Evolutionary conservation across 2,888 invertebrate genomes (phyloP), one percentile per base, ranked within the genome.

Genomic region (Machimus rusticus): DNA sequence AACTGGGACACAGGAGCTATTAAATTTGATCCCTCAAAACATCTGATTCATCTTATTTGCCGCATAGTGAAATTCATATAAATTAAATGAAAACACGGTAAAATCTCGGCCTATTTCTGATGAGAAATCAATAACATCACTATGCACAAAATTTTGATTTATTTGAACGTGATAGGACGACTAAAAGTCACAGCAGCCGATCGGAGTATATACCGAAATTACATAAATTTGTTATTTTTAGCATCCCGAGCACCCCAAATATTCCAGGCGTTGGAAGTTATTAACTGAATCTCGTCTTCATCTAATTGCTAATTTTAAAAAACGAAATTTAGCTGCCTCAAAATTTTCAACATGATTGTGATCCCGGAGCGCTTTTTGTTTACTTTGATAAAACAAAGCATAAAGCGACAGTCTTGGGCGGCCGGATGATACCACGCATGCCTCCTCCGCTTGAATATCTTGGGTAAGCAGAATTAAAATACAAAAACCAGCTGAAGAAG

Each of bases 111-210:
- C 66, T 66, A 66, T 66, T 66, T 66, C 28, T 66, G 12, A 66
- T 66, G 66, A 37, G 39, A 76, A 76, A 39, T 76, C 76, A 76
- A 76, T 76, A 76, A 76, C n/a, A 37, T 34, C 37, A 39, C n/a
- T 76, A 14, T 76, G 76, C 76, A 76, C n/a, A 37, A 76, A 66
- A 76, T 76, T 74, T 37, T 37, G 76, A 76, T 76, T 76, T 76
- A 76, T 76, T n/a, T n/a, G 76, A 76, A 76, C 76, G 39, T 37
- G 39, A 76, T 76, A 76, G 66, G 19, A 76, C 76, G 76, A 12
- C 76, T 66, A 76, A 76, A 39, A 76, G 76, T 76, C 76, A 76
- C 37, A 76, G 76, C 76, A 37, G 76, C 76, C 34, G 76, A 76
- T 76, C 76, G 39, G 39, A 39, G 39, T 39, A 39, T n/a, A 34